Percentiles rank a stretch among this genome's conserved stretches.
Evolutionary conservation across 2,888 invertebrate genomes (phyloP).

Genomic region (Lithosia quadra): DNA sequence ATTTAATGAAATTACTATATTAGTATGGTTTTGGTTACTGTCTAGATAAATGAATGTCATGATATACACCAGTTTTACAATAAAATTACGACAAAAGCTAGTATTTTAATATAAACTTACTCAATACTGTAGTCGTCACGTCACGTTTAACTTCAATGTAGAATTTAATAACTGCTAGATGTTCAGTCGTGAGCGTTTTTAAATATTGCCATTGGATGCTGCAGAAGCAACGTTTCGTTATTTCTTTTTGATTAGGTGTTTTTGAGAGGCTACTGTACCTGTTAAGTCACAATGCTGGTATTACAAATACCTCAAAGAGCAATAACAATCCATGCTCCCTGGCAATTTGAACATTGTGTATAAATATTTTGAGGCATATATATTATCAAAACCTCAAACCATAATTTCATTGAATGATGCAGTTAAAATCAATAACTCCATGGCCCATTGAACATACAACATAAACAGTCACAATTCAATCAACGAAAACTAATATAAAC

Average conservation of each 20-base stretch:
- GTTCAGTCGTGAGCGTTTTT: not conserved
- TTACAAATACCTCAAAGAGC: not conserved
- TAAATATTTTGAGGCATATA: not conserved
- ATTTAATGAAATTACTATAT: too few species aligned
- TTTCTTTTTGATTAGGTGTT: too few species aligned
- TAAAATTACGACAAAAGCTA: not conserved
- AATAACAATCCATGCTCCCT: not conserved
- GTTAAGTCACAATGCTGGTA: not conserved
- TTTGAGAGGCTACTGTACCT: too few species aligned
- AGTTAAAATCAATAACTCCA: not conserved
- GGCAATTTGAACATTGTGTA: not conserved
- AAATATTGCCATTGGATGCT: not conserved
- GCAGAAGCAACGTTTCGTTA: too few species aligned
- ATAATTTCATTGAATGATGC: not conserved
- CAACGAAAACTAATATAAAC: constrained; percentile 2
- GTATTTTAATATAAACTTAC: not conserved
- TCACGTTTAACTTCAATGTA: not conserved
- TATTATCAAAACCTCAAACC: not conserved
- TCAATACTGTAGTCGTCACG: not conserved
- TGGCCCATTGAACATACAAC: constrained; percentile 1
- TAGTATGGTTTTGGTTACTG: too few species aligned
- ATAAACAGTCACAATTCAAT: not conserved
- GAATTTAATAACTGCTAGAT: not conserved
- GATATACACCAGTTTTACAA: too few species aligned
- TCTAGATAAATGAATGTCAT: too few species aligned